These are phyloP conservation scores for Pogona vitticeps DNA, from an alignment of 2,113 vertebrate genomes.

Conservation along the genomic window DNA sequence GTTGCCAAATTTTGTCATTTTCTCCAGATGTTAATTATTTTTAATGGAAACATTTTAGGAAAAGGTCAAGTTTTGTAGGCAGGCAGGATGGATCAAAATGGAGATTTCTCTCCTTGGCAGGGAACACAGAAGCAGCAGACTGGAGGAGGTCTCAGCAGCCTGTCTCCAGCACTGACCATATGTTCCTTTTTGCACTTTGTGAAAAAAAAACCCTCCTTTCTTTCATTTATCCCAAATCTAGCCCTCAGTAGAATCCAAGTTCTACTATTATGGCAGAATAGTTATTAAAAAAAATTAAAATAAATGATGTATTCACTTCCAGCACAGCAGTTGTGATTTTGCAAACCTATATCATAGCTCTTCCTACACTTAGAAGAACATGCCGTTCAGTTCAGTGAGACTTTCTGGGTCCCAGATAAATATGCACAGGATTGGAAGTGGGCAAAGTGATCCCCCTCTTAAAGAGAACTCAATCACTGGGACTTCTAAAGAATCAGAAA, in stretches of 20 bases:
- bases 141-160: not conserved
- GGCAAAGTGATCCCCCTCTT: too few species aligned
- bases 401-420: too few species aligned
- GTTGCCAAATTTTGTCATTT: slow-evolving; percentile 17
- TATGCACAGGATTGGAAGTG: too few species aligned
- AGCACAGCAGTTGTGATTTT: not conserved
- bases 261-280: too few species aligned
- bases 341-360: too few species aligned
- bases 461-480: too few species aligned
- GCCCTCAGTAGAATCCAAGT: too few species aligned
- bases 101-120: slow-evolving; percentile 7
- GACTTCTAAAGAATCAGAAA: too few species aligned
- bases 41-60: slow-evolving; percentile 11
- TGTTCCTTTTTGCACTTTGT: not conserved
- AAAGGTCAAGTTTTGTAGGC: slow-evolving; percentile 16
- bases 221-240: not conserved
- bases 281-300: too few species aligned
- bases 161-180: not conserved
- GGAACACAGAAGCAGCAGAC: not conserved
- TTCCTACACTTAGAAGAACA: too few species aligned
- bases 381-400: too few species aligned
- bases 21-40: slow-evolving; percentile 33
- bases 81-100: not conserved
- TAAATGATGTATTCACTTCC: not conserved
- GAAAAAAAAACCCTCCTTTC: too few species aligned